phyloP scores from a whole-genome alignment of 2,113 vertebrate genomes.

The Puffinus mauretanicus region DNA sequence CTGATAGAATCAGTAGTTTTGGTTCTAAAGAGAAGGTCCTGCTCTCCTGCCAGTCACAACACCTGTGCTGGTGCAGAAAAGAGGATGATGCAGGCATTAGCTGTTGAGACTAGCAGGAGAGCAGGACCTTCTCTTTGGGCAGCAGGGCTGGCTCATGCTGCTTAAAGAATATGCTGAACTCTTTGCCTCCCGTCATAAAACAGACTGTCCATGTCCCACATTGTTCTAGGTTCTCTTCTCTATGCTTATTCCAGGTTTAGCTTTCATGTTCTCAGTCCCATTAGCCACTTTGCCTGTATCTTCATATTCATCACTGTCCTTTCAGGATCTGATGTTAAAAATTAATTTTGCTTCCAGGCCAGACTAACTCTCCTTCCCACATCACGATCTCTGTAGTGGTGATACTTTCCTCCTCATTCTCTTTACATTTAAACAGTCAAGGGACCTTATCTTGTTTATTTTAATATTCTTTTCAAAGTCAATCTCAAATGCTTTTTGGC shows the following conservation, averaged over 20 bases:
- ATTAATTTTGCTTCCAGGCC: background rate
- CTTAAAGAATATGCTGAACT: background rate
- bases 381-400: background rate
- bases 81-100: background rate
- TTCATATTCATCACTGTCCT: background rate
- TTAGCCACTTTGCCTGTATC: background rate
- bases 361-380: background rate
- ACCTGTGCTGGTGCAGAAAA: background rate
- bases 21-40: background rate
- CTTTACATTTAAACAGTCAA: background rate
- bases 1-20: background rate
- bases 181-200: background rate
- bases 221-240: background rate
- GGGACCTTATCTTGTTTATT: background rate
- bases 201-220: background rate
- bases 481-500: background rate
- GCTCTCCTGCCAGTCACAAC: background rate
- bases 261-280: background rate
- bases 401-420: background rate
- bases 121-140: background rate
- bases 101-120: background rate
- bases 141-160: background rate
- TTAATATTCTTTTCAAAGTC: background rate
- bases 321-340: background rate
- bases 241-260: background rate